Base-by-base conservation (phyloP, 2,888 invertebrate species). In the Epiblema foenella region DNA sequence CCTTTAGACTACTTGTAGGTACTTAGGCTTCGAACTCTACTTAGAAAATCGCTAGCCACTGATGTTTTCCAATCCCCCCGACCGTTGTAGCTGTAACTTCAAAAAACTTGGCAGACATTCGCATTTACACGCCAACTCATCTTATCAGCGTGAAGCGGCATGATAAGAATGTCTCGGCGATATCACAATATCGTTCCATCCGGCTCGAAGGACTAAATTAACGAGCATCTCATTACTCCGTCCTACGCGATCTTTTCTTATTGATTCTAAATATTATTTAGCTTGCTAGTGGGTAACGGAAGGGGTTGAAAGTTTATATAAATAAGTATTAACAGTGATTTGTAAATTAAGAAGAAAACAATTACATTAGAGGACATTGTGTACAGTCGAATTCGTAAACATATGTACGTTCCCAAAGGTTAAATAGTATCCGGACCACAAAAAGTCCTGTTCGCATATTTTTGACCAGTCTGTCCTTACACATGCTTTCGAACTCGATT, bases 121-220 rank as follows among this genome's bases (percentile, higher is more conserved):
- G 46, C 59, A 24, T 64, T 60, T 42, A 46, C 65, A 70, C 65
- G 46, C 54, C 65, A 54, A 62, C 58, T 59, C 64, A 66, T 71
- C 66, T 71, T 71, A 71, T 71, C 71, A 57, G 18, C 3, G 15
- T n/a, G 59, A 62, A 60, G 56, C 46, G 20, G 39, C 24, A n/a
- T 58, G 79, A 78, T 80, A 80, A 78, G 77, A 75, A 76, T 17
- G 80, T 79, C 78, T 58, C 74, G 69, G 75, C 79, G 75, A 77
- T 79, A 79, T 29, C 46, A 46, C 51, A 56, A 69, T 54, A 68
- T 52, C 33, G 29, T 56, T 66, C 46, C 33, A 49, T 71, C 71
- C 62, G 62, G 62, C 57, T 71, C 66, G 62, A 56, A 71, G 71
- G 71, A 71, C 46, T 67, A 66, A 67, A 57, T 71, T 71, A 71